Evolutionary conservation across 2,113 vertebrate genomes (phyloP).

Genomic region (Petroica traversi): DNA sequence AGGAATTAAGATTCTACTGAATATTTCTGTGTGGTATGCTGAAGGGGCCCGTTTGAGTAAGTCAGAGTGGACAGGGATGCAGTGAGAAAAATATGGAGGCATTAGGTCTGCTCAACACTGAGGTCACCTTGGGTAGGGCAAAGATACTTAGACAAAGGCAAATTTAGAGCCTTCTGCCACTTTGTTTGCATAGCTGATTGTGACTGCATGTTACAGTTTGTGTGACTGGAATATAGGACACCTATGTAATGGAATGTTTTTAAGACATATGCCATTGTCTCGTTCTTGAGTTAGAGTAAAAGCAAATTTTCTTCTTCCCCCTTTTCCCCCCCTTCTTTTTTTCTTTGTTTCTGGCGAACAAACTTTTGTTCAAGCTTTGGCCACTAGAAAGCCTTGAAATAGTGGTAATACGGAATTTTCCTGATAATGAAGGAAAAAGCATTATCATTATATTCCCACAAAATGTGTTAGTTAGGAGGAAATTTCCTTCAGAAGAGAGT

Average conservation of each 20-base stretch:
- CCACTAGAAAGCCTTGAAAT: not conserved
- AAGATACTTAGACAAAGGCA: not conserved
- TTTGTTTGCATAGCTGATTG: not conserved
- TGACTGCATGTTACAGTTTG: not conserved
- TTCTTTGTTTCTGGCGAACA: not conserved
- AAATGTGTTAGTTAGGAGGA: not conserved
- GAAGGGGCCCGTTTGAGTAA: not conserved
- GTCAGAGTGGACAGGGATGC: not conserved
- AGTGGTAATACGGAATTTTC: not conserved
- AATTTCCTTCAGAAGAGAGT: not conserved
- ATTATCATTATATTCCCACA: not conserved
- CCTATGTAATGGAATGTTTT: not conserved
- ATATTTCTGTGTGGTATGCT: not conserved
- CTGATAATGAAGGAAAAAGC: not conserved
- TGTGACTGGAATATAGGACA: not conserved
- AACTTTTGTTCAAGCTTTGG: not conserved
- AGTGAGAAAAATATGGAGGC: not conserved
- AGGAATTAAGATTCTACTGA: not conserved
- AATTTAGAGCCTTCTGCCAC: not conserved
- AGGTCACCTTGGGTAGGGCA: not conserved
- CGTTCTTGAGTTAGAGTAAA: not conserved
- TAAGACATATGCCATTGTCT: not conserved
- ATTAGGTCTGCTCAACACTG: not conserved
- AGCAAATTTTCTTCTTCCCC: not conserved
- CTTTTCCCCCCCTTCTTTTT: not conserved